Evolutionary conservation across 2,113 vertebrate species (phyloP).

Genomic region (Muntiacus muntjak): DNA sequence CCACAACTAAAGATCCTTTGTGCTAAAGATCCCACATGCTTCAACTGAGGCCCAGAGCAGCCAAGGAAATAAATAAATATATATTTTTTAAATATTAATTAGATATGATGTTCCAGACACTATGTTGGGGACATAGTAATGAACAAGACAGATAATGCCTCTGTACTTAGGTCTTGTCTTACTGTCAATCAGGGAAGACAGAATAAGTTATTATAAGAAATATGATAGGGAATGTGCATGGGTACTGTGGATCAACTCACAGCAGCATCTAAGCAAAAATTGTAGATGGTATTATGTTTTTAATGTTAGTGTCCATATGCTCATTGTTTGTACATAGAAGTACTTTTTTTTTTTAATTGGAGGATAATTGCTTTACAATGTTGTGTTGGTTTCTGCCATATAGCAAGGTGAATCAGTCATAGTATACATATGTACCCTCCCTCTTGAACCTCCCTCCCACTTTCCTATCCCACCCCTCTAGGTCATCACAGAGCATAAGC

Average conservation of each 20-base stretch:
- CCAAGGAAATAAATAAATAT: background rate
- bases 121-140: background rate
- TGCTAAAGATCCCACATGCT: background rate
- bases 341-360: background rate
- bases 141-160: background rate
- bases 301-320: background rate
- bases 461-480: background rate
- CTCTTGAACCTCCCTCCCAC: background rate
- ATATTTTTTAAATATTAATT: background rate
- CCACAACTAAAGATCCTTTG: background rate
- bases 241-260: background rate
- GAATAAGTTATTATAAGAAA: background rate
- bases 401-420: background rate
- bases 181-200: background rate
- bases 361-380: background rate
- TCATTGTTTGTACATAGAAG: background rate
- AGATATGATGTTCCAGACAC: background rate
- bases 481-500: background rate
- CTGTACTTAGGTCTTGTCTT: background rate
- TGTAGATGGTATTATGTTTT: background rate
- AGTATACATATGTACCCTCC: background rate
- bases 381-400: background rate
- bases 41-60: background rate
- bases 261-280: background rate
- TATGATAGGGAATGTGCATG: background rate